Evolutionary conservation across 1,140 invertebrate genomes (phyloP), one percentile per base, ranked within the genome.

Genomic region (Chironomus tepperi): DNA sequence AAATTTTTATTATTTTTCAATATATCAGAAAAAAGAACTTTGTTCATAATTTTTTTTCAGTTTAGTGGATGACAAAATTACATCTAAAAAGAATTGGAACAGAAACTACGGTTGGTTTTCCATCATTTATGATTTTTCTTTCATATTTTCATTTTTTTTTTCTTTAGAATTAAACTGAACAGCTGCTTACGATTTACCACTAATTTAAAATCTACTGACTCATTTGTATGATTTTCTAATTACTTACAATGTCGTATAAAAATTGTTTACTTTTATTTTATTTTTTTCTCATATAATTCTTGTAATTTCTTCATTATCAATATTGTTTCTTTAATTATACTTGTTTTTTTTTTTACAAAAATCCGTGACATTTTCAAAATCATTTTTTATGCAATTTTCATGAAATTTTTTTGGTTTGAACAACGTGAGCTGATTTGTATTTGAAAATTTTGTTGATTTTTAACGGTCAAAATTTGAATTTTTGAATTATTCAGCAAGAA

Each of bases 1-100:
- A 15, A 57, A 57, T n/a, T 57, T 57, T 57, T 12, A n/a, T 57
- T 57, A 9, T 10, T 57, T 57, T 34, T 15, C 5, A 15, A 15
- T 57, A 57, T n/a, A 57, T n/a, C n/a, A 57, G n/a, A 57, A 57
- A 9, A n/a, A 9, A 47, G n/a, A 57, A 15, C n/a, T 57, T 57
- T 15, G 9, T 57, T 57, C n/a, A 57, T 57, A 57, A 12, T 57
- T 57, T 47, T 47, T n/a, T 15, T 5, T 57, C 47, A 15, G 12
- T 57, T 57, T 57, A 57, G 47, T 57, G 47, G 47, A 57, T 57
- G 47, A 57, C 47, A 57, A 57, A 57, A 57, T 57, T 57, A 57
- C 47, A 57, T 57, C 47, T 57, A 57, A 57, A 57, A 57, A n/a
- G 47, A 57, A 57, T 57, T 15, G 47, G 5, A 57, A 57, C 47